Evolutionary conservation across 2,888 invertebrate species (phyloP).

Genomic region (Leptopilina drosophilae): DNA sequence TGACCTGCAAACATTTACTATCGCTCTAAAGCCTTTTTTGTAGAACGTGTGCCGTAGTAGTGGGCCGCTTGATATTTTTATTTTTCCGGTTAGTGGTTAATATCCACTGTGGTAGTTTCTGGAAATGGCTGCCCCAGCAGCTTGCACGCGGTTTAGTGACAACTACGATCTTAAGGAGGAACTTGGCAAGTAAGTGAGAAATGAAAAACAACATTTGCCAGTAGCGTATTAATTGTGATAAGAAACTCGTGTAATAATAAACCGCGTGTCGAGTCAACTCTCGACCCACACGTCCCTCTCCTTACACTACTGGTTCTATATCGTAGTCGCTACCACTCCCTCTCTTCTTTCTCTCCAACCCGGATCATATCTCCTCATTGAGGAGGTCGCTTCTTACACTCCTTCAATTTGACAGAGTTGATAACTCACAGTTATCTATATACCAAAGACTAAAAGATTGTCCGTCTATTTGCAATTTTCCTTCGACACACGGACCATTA

Average conservation of each 20-base stretch:
- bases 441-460: neutral
- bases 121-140: constrained; percentile 91
- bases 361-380: constrained; percentile 36
- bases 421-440: neutral
- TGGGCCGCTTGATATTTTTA: constrained; percentile 62
- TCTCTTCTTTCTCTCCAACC: constrained; percentile 35
- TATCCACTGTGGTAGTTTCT: constrained; percentile 67
- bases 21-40: constrained; percentile 56
- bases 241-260: constrained; percentile 26
- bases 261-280: constrained; percentile 35
- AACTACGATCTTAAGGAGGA: constrained; percentile 99
- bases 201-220: constrained; percentile 48
- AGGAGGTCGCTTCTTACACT: neutral
- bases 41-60: constrained; percentile 56
- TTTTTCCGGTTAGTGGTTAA: constrained; percentile 67
- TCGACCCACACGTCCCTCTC: constrained; percentile 32
- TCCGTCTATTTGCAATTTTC: constrained; percentile 26
- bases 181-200: constrained; percentile 94
- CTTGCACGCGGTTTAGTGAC: constrained; percentile 98
- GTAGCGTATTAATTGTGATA: neutral
- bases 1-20: constrained; percentile 71
- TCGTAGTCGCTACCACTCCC: constrained; percentile 31
- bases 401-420: constrained; percentile 10
- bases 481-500: constrained; percentile 44
- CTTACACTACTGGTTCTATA: constrained; percentile 2